A percentile compares a stretch with the other conserved stretches of the same genome.
These are phyloP conservation scores for Sarcoramphus papa DNA, from an alignment of 2,797 vertebrate genomes.

Conservation along the genomic window DNA sequence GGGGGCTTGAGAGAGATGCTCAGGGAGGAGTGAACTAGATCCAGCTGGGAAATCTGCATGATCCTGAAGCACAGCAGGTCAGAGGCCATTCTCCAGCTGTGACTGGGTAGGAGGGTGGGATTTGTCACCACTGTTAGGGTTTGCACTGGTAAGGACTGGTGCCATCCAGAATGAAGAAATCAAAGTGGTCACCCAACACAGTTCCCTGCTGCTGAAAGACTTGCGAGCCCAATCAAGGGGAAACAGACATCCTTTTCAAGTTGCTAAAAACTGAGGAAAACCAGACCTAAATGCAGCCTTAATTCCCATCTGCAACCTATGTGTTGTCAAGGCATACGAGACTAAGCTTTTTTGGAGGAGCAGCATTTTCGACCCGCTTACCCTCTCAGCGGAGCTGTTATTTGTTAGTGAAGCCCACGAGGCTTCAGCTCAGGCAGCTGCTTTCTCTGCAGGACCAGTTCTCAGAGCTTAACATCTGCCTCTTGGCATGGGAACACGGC, in stretches of 20 bases:
- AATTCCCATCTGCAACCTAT: neutral
- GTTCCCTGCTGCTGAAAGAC: neutral
- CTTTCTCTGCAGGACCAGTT: neutral
- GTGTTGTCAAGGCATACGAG: rapidly evolving
- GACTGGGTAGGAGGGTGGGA: neutral
- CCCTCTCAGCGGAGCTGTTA: neutral
- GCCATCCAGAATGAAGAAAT: neutral
- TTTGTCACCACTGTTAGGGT: neutral
- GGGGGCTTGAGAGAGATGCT: neutral
- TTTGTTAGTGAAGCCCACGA: neutral
- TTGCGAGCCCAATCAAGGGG: neutral
- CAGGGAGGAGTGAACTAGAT: neutral
- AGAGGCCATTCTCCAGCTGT: neutral
- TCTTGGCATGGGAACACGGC: neutral
- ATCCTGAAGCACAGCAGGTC: neutral
- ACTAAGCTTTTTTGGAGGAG: neutral
- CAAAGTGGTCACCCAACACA: neutral
- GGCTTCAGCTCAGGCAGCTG: neutral
- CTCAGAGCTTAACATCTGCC: conserved; percentile 12
- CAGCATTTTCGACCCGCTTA: neutral
- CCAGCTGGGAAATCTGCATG: neutral
- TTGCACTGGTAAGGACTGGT: neutral
- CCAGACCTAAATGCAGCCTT: neutral
- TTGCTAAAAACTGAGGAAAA: neutral
- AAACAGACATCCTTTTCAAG: neutral